These are phyloP conservation scores for Julus scandinavius DNA, from an alignment of 2,888 invertebrate species.

Conservation along the genomic window DNA sequence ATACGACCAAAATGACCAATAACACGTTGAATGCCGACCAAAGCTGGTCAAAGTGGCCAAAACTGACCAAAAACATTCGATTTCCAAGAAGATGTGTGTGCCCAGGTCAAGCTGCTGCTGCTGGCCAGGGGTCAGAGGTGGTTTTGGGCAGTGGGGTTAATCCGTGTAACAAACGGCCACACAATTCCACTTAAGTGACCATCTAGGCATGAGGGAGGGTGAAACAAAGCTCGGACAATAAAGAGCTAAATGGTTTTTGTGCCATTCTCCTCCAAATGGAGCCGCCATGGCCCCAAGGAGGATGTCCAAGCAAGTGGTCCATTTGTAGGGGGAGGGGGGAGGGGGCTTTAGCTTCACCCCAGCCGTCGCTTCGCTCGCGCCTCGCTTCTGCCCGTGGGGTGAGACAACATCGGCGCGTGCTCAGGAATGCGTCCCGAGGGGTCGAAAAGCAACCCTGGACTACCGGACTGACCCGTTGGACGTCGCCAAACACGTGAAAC, in stretches of 20 bases:
- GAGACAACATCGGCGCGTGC: constrained; percentile 42
- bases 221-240: not conserved
- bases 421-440: constrained; percentile 28
- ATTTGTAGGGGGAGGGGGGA: not conserved
- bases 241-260: not conserved
- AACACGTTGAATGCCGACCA: no score
- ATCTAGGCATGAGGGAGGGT: not conserved
- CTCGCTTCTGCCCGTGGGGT: not conserved
- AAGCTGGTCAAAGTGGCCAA: no score
- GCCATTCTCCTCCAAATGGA: not conserved
- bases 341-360: not conserved
- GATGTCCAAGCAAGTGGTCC: constrained; percentile 46
- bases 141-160: not conserved
- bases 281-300: not conserved
- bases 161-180: not conserved
- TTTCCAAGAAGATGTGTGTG: no score
- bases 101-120: not conserved
- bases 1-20: no score
- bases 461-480: not conserved
- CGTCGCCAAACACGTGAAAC: not conserved
- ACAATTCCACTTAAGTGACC: not conserved
- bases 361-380: not conserved
- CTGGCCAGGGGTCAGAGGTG: not conserved
- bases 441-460: not conserved
- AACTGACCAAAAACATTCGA: no score